Evolutionary conservation across 2,797 vertebrate genomes (phyloP).

Genomic region (Enteromius viviparus): DNA sequence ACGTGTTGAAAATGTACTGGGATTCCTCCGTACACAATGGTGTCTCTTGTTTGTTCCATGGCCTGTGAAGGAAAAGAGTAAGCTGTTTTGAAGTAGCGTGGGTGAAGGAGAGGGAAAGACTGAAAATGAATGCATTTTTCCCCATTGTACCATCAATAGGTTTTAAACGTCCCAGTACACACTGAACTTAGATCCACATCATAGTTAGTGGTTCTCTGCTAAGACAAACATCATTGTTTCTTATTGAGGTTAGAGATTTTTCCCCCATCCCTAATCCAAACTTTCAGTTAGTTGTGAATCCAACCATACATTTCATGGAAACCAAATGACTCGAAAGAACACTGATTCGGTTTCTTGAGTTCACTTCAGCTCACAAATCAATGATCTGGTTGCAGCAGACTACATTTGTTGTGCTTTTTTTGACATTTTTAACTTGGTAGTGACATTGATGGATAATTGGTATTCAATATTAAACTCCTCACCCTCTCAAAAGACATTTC

Average conservation of each 20-base stretch:
- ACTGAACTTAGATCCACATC: neutral
- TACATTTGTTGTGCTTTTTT: neutral
- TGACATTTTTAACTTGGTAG: neutral
- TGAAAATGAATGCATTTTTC: neutral
- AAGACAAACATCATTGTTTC: neutral
- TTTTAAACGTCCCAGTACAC: neutral
- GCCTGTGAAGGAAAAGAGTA: neutral
- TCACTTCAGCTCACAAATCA: neutral
- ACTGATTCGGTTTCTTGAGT: neutral
- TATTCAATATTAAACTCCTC: neutral
- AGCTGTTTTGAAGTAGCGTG: conserved; percentile 19
- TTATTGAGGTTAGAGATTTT: neutral
- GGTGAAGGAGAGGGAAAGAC: conserved; percentile 6
- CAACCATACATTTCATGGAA: neutral
- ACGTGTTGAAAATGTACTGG: conserved; percentile 34
- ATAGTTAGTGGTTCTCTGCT: neutral
- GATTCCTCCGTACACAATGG: conserved; percentile 39
- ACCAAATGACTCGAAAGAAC: neutral
- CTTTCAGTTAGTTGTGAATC: conserved; percentile 1
- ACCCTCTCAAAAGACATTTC: conserved; percentile 9
- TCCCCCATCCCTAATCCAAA: conserved; percentile 1
- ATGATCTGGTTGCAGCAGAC: neutral
- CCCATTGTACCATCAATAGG: neutral
- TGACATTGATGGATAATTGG: neutral
- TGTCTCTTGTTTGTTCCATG: conserved; percentile 37